Evolutionary conservation across 2,797 vertebrate genomes (phyloP), one percentile per base, ranked within the genome.

Genomic region (Myotis pilosus): DNA sequence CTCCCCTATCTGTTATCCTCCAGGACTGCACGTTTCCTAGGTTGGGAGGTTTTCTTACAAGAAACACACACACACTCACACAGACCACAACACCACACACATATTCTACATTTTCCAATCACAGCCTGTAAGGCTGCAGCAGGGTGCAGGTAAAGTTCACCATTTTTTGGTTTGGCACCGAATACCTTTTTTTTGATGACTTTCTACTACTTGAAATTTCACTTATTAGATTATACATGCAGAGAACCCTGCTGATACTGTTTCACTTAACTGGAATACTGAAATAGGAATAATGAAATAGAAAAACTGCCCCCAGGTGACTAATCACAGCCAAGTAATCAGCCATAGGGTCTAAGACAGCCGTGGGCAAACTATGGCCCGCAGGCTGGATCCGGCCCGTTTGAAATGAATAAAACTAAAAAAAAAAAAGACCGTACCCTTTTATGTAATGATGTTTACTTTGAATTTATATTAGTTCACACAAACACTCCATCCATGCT

Each of bases 131-230:
- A 71, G 36, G 51, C 23, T 33, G 6, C 30, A 47, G 60, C 11
- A 4, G 57, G 81, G 7, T 36, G 28, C 25, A 47, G 25, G 76
- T 30, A 38, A 68, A 91, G 66, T 47, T 55, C 51, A 91, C n/a
- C 20, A 33, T 51, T 38, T 86, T 64, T 68, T 60, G 30, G 16
- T 78, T 64, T 86, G 53, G 44, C 72, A 55, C 36, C 49, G 64
- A 72, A 2, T 55, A 55, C 74, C 36, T 64, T 62, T 62, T 62
- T 62, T 83, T 25, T 57, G 8, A 47, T 33, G 44, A 49, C 12
- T 87, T 87, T 64, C 71, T 64, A 55, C 62, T 76, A 64, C 38
- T 85, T 80, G 41, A 75, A 36, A 68, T 75, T 64, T 91, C 36
- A 60, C 47, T 80, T 60, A 83, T 36, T 91, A 75, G 57, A 53